Conservation (phyloP, 2,113 vertebrate species). For the Anhinga anhinga region DNA sequence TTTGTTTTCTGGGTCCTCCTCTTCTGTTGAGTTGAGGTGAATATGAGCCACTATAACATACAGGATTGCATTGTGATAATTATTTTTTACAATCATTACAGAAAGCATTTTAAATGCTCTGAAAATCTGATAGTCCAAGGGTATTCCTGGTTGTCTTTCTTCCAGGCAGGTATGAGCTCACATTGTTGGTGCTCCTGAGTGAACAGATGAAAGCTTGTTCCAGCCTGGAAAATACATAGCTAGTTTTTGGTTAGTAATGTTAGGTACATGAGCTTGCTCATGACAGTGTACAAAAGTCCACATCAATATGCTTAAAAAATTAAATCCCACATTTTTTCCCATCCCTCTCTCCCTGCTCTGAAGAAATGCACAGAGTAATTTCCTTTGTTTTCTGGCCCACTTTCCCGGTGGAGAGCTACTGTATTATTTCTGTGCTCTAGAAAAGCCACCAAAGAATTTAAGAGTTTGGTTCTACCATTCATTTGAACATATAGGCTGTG, state of each 20-base stretch:
- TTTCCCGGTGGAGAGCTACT: not conserved
- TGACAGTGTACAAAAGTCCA: not conserved
- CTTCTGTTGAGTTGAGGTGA: not conserved
- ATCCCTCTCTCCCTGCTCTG: not conserved
- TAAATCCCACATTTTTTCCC: not conserved
- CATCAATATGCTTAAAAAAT: not conserved
- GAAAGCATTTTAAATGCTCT: not conserved
- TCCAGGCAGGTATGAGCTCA: not conserved
- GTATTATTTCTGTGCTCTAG: not conserved
- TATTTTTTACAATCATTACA: not conserved
- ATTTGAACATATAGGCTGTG: not conserved
- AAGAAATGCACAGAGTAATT: not conserved
- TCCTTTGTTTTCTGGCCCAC: not conserved
- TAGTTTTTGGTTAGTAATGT: not conserved
- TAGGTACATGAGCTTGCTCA: not conserved
- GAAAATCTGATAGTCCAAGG: not conserved
- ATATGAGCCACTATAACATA: not conserved
- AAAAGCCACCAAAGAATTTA: not conserved
- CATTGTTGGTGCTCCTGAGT: not conserved
- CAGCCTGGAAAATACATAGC: not conserved
- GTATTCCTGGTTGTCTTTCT: not conserved
- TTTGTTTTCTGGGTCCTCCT: not conserved
- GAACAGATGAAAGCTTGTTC: not conserved
- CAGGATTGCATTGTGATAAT: not conserved
- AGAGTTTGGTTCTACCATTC: not conserved